These are phyloP conservation scores for Strongylocentrotus purpuratus DNA, from an alignment of 35 echinoderm and acorn worm species.

Conservation along the genomic window DNA sequence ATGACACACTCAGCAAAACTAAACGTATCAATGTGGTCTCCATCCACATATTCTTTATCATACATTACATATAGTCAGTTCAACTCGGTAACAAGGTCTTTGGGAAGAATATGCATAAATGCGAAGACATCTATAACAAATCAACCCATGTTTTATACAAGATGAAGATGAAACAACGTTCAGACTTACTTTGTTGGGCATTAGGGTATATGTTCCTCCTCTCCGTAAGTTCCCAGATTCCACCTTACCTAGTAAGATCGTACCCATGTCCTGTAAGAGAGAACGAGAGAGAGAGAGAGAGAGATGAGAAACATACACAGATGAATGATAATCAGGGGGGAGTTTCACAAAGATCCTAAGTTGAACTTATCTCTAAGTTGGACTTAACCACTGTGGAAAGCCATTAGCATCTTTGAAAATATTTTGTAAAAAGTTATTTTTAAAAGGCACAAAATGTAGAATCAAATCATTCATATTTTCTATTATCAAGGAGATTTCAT, in stretches of 20 bases:
- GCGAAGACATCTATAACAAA: background rate
- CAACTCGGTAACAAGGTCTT: no score
- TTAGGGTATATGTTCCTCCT: constrained; percentile 73
- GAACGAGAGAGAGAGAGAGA: constrained; percentile 6
- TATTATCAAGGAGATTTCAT: no score
- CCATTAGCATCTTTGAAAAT: no score
- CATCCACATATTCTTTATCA: background rate
- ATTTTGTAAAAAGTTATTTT: no score
- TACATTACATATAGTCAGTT: no score
- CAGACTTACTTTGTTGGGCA: constrained; percentile 98
- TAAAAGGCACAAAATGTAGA: no score
- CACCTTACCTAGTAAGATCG: constrained; percentile 95
- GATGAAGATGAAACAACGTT: background rate
- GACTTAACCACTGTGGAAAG: no score
- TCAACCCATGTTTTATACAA: background rate
- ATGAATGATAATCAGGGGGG: background rate
- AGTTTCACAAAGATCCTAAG: no score
- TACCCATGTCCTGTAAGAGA: constrained; percentile 94
- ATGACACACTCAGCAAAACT: no score
- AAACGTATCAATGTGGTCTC: no score
- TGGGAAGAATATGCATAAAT: background rate
- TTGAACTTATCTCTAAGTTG: no score
- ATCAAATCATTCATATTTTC: no score
- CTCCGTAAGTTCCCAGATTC: constrained; percentile 88
- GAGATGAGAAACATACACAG: background rate